Base-by-base conservation (phyloP, 2,113 vertebrate genomes). In the Natator depressus region DNA sequence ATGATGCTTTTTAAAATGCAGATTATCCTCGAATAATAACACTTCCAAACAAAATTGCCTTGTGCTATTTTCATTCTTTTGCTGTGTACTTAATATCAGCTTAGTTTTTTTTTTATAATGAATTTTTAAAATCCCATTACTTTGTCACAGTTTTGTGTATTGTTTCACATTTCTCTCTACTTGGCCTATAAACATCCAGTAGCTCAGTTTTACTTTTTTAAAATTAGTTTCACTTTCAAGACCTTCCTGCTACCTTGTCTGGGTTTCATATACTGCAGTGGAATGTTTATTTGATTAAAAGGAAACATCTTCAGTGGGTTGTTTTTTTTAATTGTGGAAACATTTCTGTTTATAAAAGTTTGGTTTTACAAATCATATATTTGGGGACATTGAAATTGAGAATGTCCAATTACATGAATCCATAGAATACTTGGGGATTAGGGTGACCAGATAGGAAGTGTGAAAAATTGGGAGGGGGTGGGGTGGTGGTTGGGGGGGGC, bases 21-120 rank as follows among this genome's bases (percentile, higher is more conserved):
- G 2, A 11, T 87, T 94, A 89, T 29, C 19, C 27, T 78, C 89
- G 85, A 87, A 83, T 89, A 96, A 91, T 9, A 88, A 88, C 20
- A 19, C 47, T 65, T 11, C 35, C 42, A 31, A 50, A 51, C 8
- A 92, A 94, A 88, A 88, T 31, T 85, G 88, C 72, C 62, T 47
- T 90, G 85, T 31, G 79, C 27, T 84, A 10, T 9, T 93, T 46
- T 87, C 4, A 27, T 51, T 80, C 27, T 35, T 92, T 87, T 88
- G 29, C 16, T 84, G 9, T 12, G 14, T 22, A 50, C 84, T 87
- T 95, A 13, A 59, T 38, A 59, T 24, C 42, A 38, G 13, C 29
- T 25, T 78, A 47, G 8, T 78, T 27, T 14, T 29, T 78, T 14
- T 29, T 78, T 78, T 27, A 27, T 6, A 29, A 27, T 27, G 25